These are phyloP conservation scores for Bubo scandiacus DNA, from an alignment of 2,113 vertebrate species.

Conservation along the genomic window DNA sequence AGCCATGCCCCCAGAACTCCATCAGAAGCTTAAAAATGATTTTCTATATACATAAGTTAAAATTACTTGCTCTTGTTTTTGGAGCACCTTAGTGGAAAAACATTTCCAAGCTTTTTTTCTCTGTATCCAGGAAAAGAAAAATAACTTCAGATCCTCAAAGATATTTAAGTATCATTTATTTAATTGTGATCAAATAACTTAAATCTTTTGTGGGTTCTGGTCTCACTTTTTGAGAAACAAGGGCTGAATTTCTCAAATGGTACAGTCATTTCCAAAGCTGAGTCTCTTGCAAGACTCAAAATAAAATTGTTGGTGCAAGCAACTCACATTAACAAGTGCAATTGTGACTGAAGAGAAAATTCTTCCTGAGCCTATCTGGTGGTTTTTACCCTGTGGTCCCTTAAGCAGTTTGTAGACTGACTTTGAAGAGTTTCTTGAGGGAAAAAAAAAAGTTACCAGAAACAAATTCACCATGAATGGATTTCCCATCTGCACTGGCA, in stretches of 20 bases:
- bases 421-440: neutral
- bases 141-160: neutral
- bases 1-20: neutral
- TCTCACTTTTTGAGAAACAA: neutral
- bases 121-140: neutral
- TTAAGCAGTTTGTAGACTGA: neutral
- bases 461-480: neutral
- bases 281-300: neutral
- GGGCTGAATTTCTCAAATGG: neutral
- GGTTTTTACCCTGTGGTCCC: neutral
- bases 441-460: neutral
- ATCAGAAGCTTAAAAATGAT: neutral
- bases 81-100: neutral
- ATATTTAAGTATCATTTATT: neutral
- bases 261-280: neutral
- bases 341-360: neutral
- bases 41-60: neutral
- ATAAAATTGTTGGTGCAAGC: neutral
- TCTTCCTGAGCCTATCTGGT: neutral
- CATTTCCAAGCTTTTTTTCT: neutral
- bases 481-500: neutral
- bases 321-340: neutral
- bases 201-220: neutral
- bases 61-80: neutral
- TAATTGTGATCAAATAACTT: neutral